Percentiles rank a stretch among this genome's conserved stretches.
Evolutionary conservation across 2,113 vertebrate genomes (phyloP).

Genomic region (Cyprinus carpio): DNA sequence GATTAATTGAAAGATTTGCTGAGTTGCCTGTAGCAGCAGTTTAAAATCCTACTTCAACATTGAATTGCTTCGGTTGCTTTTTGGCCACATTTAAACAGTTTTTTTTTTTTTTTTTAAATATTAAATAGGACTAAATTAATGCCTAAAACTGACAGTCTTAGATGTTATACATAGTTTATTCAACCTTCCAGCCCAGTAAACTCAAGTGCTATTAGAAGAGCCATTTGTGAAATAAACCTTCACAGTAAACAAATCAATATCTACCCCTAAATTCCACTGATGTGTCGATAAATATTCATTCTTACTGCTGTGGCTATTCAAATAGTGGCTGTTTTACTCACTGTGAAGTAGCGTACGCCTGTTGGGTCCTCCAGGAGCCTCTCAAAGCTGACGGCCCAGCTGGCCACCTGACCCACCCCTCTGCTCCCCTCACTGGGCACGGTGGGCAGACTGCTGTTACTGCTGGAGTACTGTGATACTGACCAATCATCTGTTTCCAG

Average conservation of each 20-base stretch:
- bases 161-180: background rate
- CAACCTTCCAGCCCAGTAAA: background rate
- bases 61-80: background rate
- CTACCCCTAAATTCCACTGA: background rate
- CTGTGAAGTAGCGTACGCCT: slow-evolving; percentile 90
- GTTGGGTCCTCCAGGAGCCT: slow-evolving; percentile 87
- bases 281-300: background rate
- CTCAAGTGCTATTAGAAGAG: background rate
- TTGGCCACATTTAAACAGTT: too few relatives aligned
- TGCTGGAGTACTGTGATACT: slow-evolving; percentile 83
- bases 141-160: background rate
- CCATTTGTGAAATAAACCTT: background rate
- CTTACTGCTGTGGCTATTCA: background rate
- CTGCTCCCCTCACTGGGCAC: slow-evolving; percentile 66
- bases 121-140: background rate
- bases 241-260: slow-evolving; percentile 17
- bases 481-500: slow-evolving; percentile 68
- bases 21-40: background rate
- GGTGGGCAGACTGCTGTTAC: slow-evolving; percentile 81
- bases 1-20: background rate
- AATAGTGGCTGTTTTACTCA: slow-evolving; percentile 68
- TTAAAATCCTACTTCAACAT: background rate
- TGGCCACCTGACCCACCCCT: slow-evolving; percentile 81
- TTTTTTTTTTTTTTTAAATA: too few relatives aligned
- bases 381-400: slow-evolving; percentile 95